These are phyloP conservation scores for Drosophila kikkawai DNA, from an alignment of 1,140 invertebrate species.

Conservation along the genomic window DNA sequence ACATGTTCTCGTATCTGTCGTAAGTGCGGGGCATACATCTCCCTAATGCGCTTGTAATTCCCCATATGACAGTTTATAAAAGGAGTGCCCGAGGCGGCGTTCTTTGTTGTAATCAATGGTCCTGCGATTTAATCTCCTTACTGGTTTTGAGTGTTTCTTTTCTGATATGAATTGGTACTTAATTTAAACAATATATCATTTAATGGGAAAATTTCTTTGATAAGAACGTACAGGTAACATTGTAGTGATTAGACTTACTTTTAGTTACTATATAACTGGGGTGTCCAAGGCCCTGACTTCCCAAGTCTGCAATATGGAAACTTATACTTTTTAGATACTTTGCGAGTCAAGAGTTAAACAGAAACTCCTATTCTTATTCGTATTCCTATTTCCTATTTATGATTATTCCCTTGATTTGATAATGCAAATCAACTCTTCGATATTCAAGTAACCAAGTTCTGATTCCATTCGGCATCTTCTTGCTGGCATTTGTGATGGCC, in stretches of 20 bases:
- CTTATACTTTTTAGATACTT: background rate
- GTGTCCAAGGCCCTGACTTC: no score
- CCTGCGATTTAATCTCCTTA: background rate
- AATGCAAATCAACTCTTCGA: no score
- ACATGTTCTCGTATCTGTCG: background rate
- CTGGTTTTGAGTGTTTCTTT: background rate
- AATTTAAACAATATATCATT: background rate
- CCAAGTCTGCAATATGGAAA: no score
- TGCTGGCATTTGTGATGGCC: no score
- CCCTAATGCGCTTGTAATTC: conserved; percentile 19
- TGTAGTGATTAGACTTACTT: no score
- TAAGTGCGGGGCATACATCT: background rate
- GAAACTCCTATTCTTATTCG: no score
- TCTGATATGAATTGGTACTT: background rate
- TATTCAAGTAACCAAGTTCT: background rate
- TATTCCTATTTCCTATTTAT: background rate
- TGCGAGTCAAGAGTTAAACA: background rate
- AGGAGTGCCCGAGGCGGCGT: background rate
- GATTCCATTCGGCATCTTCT: no score
- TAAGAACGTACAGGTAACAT: no score
- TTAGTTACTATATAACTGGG: no score
- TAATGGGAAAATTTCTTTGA: no score
- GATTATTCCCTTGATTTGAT: background rate
- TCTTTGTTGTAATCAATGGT: background rate
- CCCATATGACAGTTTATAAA: conserved; percentile 15